Evolutionary conservation across 2,888 invertebrate genomes (phyloP), one percentile per base, ranked within the genome.

Genomic region (Tanytarsus gracilentus): DNA sequence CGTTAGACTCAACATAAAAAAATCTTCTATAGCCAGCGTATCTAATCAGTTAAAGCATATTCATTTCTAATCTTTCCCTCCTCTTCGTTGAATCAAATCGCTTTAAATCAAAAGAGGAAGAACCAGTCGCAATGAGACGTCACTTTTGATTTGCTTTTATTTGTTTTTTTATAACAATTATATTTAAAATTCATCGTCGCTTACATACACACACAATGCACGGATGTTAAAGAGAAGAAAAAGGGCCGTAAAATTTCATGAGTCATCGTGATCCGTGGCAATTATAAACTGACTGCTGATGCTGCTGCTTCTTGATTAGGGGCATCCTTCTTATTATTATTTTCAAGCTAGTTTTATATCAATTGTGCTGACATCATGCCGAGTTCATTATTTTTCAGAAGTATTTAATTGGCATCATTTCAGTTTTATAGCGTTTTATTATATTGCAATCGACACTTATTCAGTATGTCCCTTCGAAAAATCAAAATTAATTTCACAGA

Each of bases 351-450:
- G 44, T 44, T 44, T 44, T 44, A 2, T 9, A 36, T 14, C 18
- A 44, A 44, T 44, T 18, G 23, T 44, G 44, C 44, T 44, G 44
- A 44, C 21, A 21, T 44, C 44, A 44, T 44, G 44, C 23, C 44
- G 18, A 44, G 44, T 44, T 44, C 44, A 44, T 44, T 44, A 44
- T 44, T 18, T 33, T 44, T 44, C 39, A n/a, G 39, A 14, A 44
- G 44, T 23, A 44, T 44, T 44, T 44, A 44, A 44, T 44, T 44
- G 44, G 44, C 44, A 44, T 44, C 44, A 44, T 44, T 44, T 44
- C 44, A 44, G 44, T 44, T 44, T 44, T 36, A 36, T 36, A 36
- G n/a, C 36, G 36, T 36, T 36, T 36, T 44, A 44, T 44, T 44
- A 44, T 44, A 44, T 44, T 44, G 44, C 44, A 44, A 44, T 44